A percentile compares a stretch with the other conserved stretches of the same genome.
These are phyloP conservation scores for Phengaris arion DNA, from an alignment of 2,888 invertebrate species.

Conservation along the genomic window DNA sequence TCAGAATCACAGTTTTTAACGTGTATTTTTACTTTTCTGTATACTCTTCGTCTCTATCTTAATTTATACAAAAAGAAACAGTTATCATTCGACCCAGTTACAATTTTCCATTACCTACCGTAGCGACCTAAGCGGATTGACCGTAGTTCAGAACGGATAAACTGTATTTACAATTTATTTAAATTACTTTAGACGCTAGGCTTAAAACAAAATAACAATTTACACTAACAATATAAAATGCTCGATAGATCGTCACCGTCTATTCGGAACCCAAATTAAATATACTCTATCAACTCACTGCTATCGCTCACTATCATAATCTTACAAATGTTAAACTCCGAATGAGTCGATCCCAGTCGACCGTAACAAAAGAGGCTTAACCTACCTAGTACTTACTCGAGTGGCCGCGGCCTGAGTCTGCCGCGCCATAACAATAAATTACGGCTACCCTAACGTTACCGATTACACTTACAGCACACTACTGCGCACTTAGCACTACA, in stretches of 20 bases:
- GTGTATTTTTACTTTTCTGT: constrained; percentile 68
- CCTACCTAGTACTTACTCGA: constrained; percentile 71
- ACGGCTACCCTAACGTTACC: constrained; percentile 47
- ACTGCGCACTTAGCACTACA: constrained; percentile 40
- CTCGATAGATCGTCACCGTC: constrained; percentile 75
- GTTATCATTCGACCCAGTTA: constrained; percentile 70
- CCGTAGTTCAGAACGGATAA: constrained; percentile 71
- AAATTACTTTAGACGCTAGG: constrained; percentile 75
- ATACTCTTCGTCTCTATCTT: constrained; percentile 57
- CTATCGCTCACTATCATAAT: constrained; percentile 63
- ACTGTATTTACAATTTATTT: constrained; percentile 71
- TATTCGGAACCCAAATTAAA: constrained; percentile 72
- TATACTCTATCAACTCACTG: constrained; percentile 72
- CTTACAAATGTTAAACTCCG: constrained; percentile 74
- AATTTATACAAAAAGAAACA: constrained; percentile 59
- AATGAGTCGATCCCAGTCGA: constrained; percentile 75
- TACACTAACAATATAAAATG: constrained; percentile 79
- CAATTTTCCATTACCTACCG: constrained; percentile 72
- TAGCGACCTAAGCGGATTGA: constrained; percentile 69
- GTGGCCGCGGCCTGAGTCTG: constrained; percentile 54
- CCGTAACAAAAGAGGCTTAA: constrained; percentile 77
- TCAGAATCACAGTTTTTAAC: constrained; percentile 80
- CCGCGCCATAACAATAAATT: constrained; percentile 55
- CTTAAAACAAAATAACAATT: constrained; percentile 80
- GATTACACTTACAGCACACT: constrained; percentile 52